Conservation (phyloP, 2,113 vertebrate species). For the Apaloderma vittatum region DNA sequence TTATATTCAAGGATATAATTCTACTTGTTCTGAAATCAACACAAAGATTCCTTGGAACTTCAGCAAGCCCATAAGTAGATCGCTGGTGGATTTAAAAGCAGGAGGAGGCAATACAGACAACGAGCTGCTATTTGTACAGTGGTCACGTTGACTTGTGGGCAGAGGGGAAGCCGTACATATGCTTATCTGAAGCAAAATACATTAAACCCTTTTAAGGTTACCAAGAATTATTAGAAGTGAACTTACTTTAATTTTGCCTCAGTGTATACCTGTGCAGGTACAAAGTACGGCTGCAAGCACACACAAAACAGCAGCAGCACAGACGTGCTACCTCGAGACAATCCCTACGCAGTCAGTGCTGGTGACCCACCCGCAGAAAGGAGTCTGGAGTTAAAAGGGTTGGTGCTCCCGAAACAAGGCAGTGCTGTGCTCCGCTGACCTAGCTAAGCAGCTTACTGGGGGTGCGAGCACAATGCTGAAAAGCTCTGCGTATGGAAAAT, state of each 20-base stretch:
- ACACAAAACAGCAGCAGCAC: background rate
- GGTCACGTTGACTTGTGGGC: background rate
- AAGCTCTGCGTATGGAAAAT: background rate
- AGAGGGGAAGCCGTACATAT: background rate
- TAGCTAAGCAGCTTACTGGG: conserved; percentile 12
- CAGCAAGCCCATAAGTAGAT: background rate
- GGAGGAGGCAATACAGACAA: background rate
- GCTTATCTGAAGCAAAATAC: background rate
- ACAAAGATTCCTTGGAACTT: conserved; percentile 1
- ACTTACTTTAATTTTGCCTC: conserved; percentile 24
- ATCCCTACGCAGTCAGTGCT: background rate
- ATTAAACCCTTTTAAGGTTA: background rate
- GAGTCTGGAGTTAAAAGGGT: background rate
- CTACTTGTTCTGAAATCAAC: background rate
- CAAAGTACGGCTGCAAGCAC: background rate
- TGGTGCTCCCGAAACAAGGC: background rate
- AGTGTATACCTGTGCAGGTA: background rate
- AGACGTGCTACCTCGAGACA: background rate
- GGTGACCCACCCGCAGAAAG: background rate
- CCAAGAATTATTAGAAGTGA: background rate
- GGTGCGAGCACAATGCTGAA: background rate
- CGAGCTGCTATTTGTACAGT: background rate
- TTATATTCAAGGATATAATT: background rate
- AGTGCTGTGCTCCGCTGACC: background rate
- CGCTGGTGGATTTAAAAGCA: background rate